Conservation (phyloP, 2,888 invertebrate species). For the Sericinus montela region DNA sequence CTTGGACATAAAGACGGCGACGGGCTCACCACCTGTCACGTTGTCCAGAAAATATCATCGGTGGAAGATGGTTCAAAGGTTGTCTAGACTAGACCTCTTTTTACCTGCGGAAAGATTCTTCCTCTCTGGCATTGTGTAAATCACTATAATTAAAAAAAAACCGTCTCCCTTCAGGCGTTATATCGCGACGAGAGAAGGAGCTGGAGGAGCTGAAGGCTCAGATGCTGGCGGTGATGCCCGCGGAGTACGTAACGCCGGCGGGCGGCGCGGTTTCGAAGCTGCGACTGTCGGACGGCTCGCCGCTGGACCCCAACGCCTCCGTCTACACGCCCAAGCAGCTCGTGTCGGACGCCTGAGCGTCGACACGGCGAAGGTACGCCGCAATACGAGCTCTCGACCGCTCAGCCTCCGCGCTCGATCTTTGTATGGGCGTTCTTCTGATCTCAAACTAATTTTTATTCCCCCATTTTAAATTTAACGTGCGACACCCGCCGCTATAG, state of each 20-base stretch:
- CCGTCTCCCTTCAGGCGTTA: too few species aligned
- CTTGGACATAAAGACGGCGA: too few species aligned
- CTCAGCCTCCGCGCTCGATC: conserved; percentile 40
- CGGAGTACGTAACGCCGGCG: conserved; percentile 65
- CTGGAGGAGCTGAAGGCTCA: conserved; percentile 96
- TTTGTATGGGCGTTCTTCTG: conserved; percentile 64
- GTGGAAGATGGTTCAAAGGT: too few species aligned
- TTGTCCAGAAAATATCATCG: too few species aligned
- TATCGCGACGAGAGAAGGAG: conserved; percentile 93
- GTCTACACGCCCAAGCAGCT: conserved; percentile 91
- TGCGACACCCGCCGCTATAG: neutral
- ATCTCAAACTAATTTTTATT: conserved; percentile 51
- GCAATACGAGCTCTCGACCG: conserved; percentile 9
- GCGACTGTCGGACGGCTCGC: conserved; percentile 49
- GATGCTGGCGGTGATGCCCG: conserved; percentile 94
- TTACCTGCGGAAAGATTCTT: too few species aligned
- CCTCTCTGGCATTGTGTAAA: too few species aligned
- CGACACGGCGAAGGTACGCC: conserved; percentile 12
- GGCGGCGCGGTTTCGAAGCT: conserved; percentile 43
- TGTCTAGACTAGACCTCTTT: too few species aligned
- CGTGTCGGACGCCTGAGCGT: conserved; percentile 56
- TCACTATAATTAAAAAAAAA: too few species aligned
- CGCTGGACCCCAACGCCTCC: conserved; percentile 93
- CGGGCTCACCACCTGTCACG: too few species aligned
- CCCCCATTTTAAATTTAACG: neutral